Evolutionary conservation across 1,140 invertebrate species (phyloP), one percentile per base, ranked within the genome.

Genomic region (Drosophila pachea): DNA sequence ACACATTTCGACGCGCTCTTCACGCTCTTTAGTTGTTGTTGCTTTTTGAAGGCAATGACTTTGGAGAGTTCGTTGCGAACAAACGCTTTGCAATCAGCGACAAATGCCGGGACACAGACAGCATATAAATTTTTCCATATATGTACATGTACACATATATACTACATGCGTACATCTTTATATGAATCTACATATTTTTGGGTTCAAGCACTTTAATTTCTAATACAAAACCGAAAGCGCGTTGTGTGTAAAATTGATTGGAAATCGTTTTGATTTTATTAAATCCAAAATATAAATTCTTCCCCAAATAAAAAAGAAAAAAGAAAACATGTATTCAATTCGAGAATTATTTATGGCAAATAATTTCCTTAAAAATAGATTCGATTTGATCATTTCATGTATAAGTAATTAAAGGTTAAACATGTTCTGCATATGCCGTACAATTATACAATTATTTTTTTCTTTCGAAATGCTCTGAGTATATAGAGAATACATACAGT

Each of bases 1-100:
- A 63, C 62, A 68, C 56, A 50, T 74, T 81, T 76, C 74, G 76
- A 49, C 50, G 50, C 68, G 63, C 73, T 81, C 64, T 79, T 69
- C 65, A 72, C 48, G 74, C 52, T 59, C 43, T 74, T 47, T 47
- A 62, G 12, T 54, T 49, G 32, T 47, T 47, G 38, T 11, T 11
- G 32, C 68, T 47, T 40, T 72, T 66, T 74, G 55, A 81, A 76
- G 54, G 66, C 66, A 70, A 74, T 74, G 69, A 67, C 69, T 79
- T 58, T 62, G 68, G 11, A 47, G 36, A 43, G 33, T 48, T 22
- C 35, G 36, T 55, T 42, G 53, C 61, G 48, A 38, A 62, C 48
- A 59, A 40, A 22, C 38, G 32, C 60, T 47, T 70, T 62, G 58
- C 52, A 52, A 59, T 63, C 40, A 45, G 50, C 61, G 61, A 38